Evolutionary conservation across 2,797 vertebrate species (phyloP).

Genomic region (Oceanodroma leucorhoa): DNA sequence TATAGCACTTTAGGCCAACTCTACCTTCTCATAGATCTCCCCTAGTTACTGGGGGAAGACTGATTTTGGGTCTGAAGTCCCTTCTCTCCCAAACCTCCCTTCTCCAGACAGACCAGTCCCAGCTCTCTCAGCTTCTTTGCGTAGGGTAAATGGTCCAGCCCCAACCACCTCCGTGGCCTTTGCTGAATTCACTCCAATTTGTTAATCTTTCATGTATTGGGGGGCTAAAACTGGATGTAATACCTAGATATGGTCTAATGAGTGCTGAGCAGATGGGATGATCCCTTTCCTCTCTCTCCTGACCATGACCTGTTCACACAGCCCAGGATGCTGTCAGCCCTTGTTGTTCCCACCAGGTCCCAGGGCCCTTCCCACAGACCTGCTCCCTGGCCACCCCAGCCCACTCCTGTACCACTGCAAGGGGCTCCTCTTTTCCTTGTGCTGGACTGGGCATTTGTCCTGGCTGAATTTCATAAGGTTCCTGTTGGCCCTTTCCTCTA

Average conservation of each 20-base stretch:
- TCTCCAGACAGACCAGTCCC: neutral
- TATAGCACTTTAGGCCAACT: neutral
- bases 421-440: neutral
- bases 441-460: neutral
- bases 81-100: neutral
- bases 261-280: neutral
- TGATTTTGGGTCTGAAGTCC: neutral
- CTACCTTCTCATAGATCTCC: neutral
- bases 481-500: neutral
- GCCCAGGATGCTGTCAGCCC: neutral
- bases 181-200: neutral
- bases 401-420: too few relatives aligned
- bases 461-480: neutral
- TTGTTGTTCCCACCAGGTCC: neutral
- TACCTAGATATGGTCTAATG: neutral
- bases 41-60: neutral
- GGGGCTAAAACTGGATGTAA: neutral
- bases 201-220: neutral
- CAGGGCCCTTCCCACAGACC: neutral
- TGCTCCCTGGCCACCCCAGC: neutral
- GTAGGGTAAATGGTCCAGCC: neutral
- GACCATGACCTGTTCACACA: neutral
- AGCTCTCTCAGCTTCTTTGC: neutral
- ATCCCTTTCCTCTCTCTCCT: neutral
- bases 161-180: neutral